Conservation (phyloP, 2,113 vertebrate genomes). For the Xiphophorus maculatus region DNA sequence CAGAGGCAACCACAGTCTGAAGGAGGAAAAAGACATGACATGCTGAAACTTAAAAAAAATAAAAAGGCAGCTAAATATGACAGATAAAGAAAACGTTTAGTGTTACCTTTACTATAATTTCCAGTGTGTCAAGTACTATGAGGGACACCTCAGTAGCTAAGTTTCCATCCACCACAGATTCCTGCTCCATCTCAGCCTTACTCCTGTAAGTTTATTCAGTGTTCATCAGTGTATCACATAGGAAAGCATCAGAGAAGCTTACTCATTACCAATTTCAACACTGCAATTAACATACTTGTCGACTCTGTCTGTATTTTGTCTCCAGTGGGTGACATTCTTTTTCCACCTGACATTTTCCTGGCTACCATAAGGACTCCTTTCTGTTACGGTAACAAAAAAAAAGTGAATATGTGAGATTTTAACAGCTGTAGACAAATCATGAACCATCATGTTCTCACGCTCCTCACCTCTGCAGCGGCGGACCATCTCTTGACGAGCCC, state of each 20-base stretch:
- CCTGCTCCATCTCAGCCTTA: constrained; percentile 89
- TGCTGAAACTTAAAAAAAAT: not conserved
- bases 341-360: constrained; percentile 93
- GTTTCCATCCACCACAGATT: constrained; percentile 91
- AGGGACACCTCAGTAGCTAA: constrained; percentile 88
- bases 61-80: not conserved
- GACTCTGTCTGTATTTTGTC: constrained; percentile 86
- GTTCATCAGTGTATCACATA: not conserved
- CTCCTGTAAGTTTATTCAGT: constrained; percentile 73
- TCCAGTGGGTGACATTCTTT: constrained; percentile 92
- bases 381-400: constrained; percentile 62
- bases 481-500: constrained; percentile 93
- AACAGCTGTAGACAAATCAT: not conserved
- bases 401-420: constrained; percentile 17
- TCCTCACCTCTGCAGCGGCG: constrained; percentile 86
- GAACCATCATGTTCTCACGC: not conserved
- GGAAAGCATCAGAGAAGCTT: not conserved
- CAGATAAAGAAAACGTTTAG: not conserved
- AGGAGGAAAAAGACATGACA: constrained; percentile 24
- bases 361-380: constrained; percentile 87
- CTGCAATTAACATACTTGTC: constrained; percentile 84
- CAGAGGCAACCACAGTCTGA: constrained; percentile 89
- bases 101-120: constrained; percentile 90
- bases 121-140: constrained; percentile 88
- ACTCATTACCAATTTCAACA: not conserved